These are phyloP conservation scores for Hydractinia echinata DNA, from an alignment of 30 jellyfish, hydroid and myxozoan species.

Conservation along the genomic window DNA sequence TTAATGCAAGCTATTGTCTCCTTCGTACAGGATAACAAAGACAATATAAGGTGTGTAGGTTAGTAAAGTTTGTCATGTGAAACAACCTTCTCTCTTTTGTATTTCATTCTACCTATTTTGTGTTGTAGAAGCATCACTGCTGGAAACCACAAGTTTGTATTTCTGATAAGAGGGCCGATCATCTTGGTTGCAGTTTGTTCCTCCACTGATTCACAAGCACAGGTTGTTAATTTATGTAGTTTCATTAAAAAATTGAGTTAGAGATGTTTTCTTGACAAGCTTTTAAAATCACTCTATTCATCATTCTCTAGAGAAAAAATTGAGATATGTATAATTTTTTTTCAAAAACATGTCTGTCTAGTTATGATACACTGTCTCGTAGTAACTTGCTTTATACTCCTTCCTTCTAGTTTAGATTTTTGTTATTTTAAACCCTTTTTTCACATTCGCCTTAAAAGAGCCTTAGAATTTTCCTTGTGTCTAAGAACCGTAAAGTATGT, in stretches of 20 bases:
- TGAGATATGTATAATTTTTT: too few species aligned
- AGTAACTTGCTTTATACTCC: too few species aligned
- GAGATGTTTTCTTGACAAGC: too few species aligned
- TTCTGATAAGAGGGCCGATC: constrained; percentile 78
- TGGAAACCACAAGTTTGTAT: constrained; percentile 76
- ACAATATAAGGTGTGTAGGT: constrained; percentile 49
- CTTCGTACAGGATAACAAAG: constrained; percentile 77
- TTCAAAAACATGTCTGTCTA: too few species aligned
- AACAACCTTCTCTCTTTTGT: background rate
- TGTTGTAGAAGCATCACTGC: constrained; percentile 55
- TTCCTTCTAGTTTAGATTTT: too few species aligned
- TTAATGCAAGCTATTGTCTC: constrained; percentile 89
- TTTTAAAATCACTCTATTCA: too few species aligned
- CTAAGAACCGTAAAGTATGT: too few species aligned
- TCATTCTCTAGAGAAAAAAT: too few species aligned
- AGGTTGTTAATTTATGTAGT: constrained; percentile 26
- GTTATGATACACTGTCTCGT: too few species aligned
- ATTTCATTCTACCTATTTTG: background rate
- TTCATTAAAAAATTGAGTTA: background rate
- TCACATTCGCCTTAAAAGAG: too few species aligned
- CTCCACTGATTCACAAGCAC: constrained; percentile 62
- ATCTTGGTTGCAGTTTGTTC: constrained; percentile 71
- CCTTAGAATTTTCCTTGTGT: too few species aligned
- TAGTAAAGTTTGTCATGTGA: background rate
- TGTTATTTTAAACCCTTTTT: too few species aligned